phyloP scores from a whole-genome alignment of 1,140 invertebrate species.

The Laupala kohalensis region DNA sequence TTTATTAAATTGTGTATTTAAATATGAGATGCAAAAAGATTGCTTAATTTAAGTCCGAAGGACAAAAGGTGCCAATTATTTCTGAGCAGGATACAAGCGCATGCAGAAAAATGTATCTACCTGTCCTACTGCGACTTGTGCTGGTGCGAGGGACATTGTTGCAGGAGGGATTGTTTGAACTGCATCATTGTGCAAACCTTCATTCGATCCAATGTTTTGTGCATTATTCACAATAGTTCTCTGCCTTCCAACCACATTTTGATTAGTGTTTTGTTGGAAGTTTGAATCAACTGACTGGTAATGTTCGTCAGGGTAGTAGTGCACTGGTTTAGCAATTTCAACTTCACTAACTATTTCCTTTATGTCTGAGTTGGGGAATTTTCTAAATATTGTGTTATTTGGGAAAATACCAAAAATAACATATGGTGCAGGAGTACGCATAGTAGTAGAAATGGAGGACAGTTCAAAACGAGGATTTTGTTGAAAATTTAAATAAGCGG shows the following conservation, averaged over 20 bases:
- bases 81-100: background rate
- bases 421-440: conserved; percentile 11
- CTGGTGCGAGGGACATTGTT: background rate
- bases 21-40: too few relatives aligned
- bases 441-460: conserved; percentile 2
- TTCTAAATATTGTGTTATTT: conserved; percentile 12
- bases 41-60: too few relatives aligned
- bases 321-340: conserved; percentile 10
- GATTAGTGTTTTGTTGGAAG: background rate
- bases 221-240: background rate
- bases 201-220: background rate
- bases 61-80: too few relatives aligned
- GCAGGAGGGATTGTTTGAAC: background rate
- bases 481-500: background rate
- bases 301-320: conserved; percentile 9
- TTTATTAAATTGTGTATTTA: too few relatives aligned
- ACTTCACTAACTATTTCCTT: conserved; percentile 12
- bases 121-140: background rate
- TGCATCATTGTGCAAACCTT: background rate
- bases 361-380: conserved; percentile 10
- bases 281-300: background rate
- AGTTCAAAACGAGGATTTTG: background rate
- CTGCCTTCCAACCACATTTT: background rate
- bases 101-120: background rate
- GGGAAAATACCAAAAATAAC: conserved; percentile 15